phyloP scores from a whole-genome alignment of 2,888 invertebrate genomes.

The Brassicogethes aeneus region DNA sequence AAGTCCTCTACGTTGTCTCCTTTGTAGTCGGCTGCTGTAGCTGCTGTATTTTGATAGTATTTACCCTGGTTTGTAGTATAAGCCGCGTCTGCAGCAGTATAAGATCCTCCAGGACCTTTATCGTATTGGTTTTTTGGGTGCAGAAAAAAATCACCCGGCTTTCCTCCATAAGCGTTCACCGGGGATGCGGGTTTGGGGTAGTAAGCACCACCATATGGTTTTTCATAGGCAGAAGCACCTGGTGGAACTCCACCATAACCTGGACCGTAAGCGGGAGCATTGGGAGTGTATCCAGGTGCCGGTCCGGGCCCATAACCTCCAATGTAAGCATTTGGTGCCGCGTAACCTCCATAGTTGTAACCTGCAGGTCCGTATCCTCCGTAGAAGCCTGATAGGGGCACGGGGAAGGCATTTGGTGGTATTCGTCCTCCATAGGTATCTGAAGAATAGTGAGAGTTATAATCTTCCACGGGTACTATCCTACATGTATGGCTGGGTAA shows the following conservation, averaged over 20 bases:
- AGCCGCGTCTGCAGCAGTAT: constrained; percentile 11
- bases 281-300: background rate
- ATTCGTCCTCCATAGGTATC: constrained; percentile 1
- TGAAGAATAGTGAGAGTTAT: constrained; percentile 5
- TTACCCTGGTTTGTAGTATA: constrained; percentile 15
- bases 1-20: constrained; percentile 25
- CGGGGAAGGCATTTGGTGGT: background rate
- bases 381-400: too few species aligned
- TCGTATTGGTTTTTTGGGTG: constrained; percentile 1
- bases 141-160: constrained; percentile 7
- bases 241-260: too few species aligned
- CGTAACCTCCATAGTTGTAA: constrained; percentile 5
- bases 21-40: constrained; percentile 13
- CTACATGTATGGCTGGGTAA: background rate
- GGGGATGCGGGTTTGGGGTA: too few species aligned
- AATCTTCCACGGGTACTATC: background rate
- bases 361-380: constrained; percentile 5
- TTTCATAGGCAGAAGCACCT: too few species aligned
- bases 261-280: background rate
- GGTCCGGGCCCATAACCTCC: background rate
- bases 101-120: constrained; percentile 9
- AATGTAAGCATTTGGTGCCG: background rate
- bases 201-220: too few species aligned
- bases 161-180: too few species aligned
- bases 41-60: constrained; percentile 19